A percentile compares a stretch with the other conserved stretches of the same genome.
These are phyloP conservation scores for Callithrix jacchus DNA, from an alignment of 2,113 vertebrate genomes.

Conservation along the genomic window DNA sequence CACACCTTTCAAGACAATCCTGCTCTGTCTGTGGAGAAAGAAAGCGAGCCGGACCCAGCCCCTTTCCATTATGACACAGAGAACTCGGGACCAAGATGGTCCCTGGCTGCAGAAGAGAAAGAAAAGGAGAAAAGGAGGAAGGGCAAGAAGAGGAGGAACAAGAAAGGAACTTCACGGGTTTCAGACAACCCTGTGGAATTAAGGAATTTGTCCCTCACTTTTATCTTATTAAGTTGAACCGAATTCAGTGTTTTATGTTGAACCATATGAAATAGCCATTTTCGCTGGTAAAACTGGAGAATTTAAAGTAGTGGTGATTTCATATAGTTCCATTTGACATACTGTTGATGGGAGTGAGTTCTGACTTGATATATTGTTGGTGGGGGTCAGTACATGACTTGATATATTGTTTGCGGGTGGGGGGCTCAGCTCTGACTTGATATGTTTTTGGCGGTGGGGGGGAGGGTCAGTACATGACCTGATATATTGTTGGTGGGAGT, in stretches of 20 bases:
- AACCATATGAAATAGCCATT: not conserved
- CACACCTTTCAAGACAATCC: too few relatives aligned
- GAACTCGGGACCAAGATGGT: fast-evolving
- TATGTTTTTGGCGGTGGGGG: too few relatives aligned
- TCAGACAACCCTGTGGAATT: not conserved
- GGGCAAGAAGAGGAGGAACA: not conserved
- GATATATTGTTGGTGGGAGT: too few relatives aligned
- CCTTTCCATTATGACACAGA: fast-evolving
- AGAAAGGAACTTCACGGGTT: not conserved
- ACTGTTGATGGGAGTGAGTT: fast-evolving
- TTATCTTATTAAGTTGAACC: not conserved
- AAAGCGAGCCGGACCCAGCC: not conserved
- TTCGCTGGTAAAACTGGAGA: not conserved
- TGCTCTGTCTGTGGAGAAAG: not conserved
- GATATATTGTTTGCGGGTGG: too few relatives aligned
- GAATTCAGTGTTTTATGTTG: not conserved
- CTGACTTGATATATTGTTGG: fast-evolving
- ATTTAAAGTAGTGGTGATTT: not conserved
- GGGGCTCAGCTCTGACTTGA: too few relatives aligned
- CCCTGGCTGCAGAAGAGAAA: not conserved
- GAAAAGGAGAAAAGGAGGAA: not conserved
- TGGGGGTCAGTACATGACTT: not conserved
- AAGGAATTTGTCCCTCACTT: not conserved
- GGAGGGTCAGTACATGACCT: too few relatives aligned
- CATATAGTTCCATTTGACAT: not conserved